These are phyloP conservation scores for Aphaenogaster rudis DNA, from an alignment of 1,140 invertebrate genomes.

Conservation along the genomic window DNA sequence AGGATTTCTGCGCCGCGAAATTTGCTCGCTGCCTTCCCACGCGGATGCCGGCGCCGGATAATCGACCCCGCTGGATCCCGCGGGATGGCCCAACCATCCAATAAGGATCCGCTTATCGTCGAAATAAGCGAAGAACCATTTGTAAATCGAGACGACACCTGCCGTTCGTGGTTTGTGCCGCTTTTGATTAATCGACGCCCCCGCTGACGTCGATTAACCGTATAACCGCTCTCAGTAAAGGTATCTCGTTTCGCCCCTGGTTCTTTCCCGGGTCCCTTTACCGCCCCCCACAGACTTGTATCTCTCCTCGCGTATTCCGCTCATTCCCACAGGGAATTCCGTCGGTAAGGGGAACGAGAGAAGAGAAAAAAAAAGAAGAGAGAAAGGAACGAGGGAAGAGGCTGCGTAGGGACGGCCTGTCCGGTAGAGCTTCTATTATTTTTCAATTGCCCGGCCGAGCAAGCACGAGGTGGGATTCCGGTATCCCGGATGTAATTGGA, in stretches of 20 bases:
- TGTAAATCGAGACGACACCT: constrained; percentile 57
- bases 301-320: constrained; percentile 46
- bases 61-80: constrained; percentile 11
- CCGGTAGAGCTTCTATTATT: constrained; percentile 83
- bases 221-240: constrained; percentile 35
- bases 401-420: constrained; percentile 65
- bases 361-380: background rate
- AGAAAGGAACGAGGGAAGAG: constrained; percentile 4
- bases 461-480: constrained; percentile 78
- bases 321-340: constrained; percentile 69
- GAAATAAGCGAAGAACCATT: constrained; percentile 55
- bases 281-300: constrained; percentile 11
- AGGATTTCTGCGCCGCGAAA: constrained; percentile 16
- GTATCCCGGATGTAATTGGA: constrained; percentile 84
- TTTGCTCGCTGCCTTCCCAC: constrained; percentile 9
- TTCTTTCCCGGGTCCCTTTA: constrained; percentile 38
- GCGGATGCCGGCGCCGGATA: background rate
- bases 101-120: constrained; percentile 55
- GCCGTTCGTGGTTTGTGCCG: constrained; percentile 29
- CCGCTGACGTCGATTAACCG: constrained; percentile 39
- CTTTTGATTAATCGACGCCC: constrained; percentile 59
- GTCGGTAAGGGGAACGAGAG: constrained; percentile 34
- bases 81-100: constrained; percentile 25
- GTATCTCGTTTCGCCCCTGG: constrained; percentile 43
- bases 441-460: constrained; percentile 84